Conservation (phyloP, 2,888 invertebrate species). For the Tridacna gigas region DNA sequence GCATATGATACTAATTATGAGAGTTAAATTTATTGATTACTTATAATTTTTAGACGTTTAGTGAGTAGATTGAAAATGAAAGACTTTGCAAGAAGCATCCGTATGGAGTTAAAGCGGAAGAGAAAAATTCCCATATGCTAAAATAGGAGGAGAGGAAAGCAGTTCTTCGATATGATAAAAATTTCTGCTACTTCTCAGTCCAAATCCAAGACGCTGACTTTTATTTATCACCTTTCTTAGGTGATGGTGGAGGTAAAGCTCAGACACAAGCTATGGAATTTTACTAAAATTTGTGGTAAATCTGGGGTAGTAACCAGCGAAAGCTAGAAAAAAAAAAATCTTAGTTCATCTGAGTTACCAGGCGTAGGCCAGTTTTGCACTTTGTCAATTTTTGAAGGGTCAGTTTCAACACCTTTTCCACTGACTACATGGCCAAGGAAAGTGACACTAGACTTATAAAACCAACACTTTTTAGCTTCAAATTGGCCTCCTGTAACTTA, state of each 20-base stretch:
- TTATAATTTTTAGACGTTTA: too few species aligned
- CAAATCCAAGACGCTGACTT: slow-evolving; percentile 32
- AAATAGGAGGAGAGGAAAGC: slow-evolving; percentile 9
- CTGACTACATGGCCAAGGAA: slow-evolving; percentile 38
- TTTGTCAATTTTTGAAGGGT: slow-evolving; percentile 29
- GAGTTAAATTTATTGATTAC: too few species aligned
- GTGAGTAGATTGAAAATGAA: too few species aligned
- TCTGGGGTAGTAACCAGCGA: slow-evolving; percentile 33
- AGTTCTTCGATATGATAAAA: slow-evolving; percentile 6
- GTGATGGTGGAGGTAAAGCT: too few species aligned
- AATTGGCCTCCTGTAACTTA: neutral
- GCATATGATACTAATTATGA: too few species aligned
- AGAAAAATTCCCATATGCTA: too few species aligned
- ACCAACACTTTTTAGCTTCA: slow-evolving; percentile 16
- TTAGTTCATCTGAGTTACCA: too few species aligned
- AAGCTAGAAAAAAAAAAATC: too few species aligned
- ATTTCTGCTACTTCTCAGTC: slow-evolving; percentile 29
- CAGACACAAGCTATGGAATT: too few species aligned
- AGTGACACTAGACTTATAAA: neutral
- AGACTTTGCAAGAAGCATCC: slow-evolving; percentile 43
- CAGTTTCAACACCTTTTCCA: slow-evolving; percentile 26
- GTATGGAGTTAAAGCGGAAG: slow-evolving; percentile 33
- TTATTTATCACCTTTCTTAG: slow-evolving; percentile 17
- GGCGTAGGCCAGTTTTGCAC: slow-evolving; percentile 33
- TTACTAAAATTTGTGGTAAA: too few species aligned